Evolutionary conservation across 2,797 vertebrate genomes (phyloP).

Genomic region (Pangasius macronema): DNA sequence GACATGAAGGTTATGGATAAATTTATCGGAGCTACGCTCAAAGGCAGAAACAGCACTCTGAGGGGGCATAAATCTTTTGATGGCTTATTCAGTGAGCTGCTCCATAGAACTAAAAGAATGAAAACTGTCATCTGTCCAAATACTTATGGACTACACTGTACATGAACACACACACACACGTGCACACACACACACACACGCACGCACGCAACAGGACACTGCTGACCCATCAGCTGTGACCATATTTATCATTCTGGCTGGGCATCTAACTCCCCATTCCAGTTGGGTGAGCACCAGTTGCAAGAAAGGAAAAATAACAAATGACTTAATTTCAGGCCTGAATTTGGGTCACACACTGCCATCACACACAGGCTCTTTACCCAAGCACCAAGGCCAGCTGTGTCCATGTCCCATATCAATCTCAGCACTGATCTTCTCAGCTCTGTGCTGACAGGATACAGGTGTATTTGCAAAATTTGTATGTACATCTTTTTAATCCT

Average conservation of each 20-base stretch:
- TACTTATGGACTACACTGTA: conserved; percentile 2
- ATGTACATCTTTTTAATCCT: background rate
- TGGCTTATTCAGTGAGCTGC: background rate
- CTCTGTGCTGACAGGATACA: conserved; percentile 18
- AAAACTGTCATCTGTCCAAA: background rate
- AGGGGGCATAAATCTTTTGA: background rate
- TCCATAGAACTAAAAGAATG: background rate
- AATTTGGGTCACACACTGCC: conserved; percentile 72
- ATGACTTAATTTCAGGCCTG: conserved; percentile 76
- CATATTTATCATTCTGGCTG: conserved; percentile 77
- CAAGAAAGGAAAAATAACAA: conserved; percentile 70
- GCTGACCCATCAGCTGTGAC: conserved; percentile 67
- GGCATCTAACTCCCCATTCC: conserved; percentile 75
- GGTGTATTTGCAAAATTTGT: background rate
- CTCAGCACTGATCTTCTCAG: conserved; percentile 60
- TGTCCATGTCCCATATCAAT: conserved; percentile 61
- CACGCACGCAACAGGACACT: background rate
- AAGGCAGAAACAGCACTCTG: background rate
- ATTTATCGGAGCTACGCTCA: background rate
- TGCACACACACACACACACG: background rate
- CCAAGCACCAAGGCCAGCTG: conserved; percentile 50
- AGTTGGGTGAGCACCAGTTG: conserved; percentile 77
- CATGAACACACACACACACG: background rate
- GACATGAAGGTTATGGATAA: background rate
- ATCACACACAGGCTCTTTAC: conserved; percentile 49